These are phyloP conservation scores for Amblyornis subalaris DNA, from an alignment of 2,113 vertebrate genomes.

Conservation along the genomic window DNA sequence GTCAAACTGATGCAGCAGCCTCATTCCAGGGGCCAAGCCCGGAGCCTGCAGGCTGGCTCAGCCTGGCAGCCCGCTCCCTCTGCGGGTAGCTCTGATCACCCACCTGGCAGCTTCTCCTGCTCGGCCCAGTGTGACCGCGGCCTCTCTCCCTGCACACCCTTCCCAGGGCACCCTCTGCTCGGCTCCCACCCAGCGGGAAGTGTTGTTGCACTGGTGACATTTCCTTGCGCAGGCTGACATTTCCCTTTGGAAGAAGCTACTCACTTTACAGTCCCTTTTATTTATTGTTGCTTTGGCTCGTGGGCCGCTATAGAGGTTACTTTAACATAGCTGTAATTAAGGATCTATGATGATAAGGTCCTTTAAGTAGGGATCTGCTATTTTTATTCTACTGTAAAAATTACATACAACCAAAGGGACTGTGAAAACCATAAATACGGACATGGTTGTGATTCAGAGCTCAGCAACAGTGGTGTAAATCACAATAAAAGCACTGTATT, in stretches of 20 bases:
- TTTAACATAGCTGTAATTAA: slow-evolving; percentile 51
- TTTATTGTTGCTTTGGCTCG: slow-evolving; percentile 33
- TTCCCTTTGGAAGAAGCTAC: slow-evolving; percentile 42
- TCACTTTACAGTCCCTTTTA: slow-evolving; percentile 35
- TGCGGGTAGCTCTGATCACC: not conserved
- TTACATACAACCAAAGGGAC: not conserved
- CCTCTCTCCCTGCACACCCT: rapidly evolving
- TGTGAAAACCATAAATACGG: slow-evolving; percentile 9
- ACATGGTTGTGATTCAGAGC: not conserved
- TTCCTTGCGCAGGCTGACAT: slow-evolving; percentile 48
- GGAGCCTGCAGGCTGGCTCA: not conserved
- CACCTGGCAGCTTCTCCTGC: not conserved
- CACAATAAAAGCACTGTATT: not conserved
- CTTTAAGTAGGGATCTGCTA: slow-evolving; percentile 8
- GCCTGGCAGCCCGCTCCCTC: not conserved
- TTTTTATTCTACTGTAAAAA: slow-evolving; percentile 53
- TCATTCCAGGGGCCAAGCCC: not conserved
- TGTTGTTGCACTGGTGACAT: slow-evolving; percentile 28
- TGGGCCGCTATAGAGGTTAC: not conserved
- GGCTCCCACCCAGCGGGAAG: not conserved
- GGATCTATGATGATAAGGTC: slow-evolving; percentile 29
- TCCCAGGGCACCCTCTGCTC: not conserved
- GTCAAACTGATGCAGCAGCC: rapidly evolving
- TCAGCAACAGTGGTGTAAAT: not conserved
- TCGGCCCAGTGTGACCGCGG: not conserved